Evolutionary conservation across 1,140 invertebrate genomes (phyloP).

Genomic region (Drosophila neocordata): DNA sequence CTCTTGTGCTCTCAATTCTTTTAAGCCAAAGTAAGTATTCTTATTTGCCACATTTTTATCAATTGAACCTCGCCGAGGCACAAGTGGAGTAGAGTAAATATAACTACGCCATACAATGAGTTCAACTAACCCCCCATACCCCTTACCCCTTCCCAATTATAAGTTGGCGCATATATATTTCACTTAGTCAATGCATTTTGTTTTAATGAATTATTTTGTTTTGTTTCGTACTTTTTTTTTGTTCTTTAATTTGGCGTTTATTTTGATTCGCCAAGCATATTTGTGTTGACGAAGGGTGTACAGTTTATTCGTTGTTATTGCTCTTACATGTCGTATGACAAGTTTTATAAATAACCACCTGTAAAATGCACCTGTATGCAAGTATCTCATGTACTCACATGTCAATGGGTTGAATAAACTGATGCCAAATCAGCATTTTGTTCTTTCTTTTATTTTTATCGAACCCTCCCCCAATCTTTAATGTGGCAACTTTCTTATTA

Average conservation of each 20-base stretch:
- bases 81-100: neutral
- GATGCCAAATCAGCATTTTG: slow-evolving; percentile 28
- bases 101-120: slow-evolving; percentile 52
- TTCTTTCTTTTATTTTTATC: too few relatives aligned
- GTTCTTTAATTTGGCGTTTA: slow-evolving; percentile 22
- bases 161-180: slow-evolving; percentile 35
- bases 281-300: slow-evolving; percentile 46
- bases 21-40: neutral
- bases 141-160: slow-evolving; percentile 23
- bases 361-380: slow-evolving; percentile 35
- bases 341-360: slow-evolving; percentile 59
- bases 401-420: slow-evolving; percentile 55
- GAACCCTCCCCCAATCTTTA: neutral
- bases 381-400: slow-evolving; percentile 23
- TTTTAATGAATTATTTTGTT: slow-evolving; percentile 48
- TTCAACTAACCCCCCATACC: slow-evolving; percentile 39
- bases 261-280: slow-evolving; percentile 55
- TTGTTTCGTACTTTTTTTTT: slow-evolving; percentile 22
- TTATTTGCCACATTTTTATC: slow-evolving; percentile 37
- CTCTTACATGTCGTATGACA: slow-evolving; percentile 26
- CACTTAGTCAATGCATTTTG: slow-evolving; percentile 43
- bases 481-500: neutral
- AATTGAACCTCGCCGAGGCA: slow-evolving; percentile 34
- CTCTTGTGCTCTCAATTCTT: neutral
- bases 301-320: slow-evolving; percentile 18